phyloP scores from a whole-genome alignment of 2,888 invertebrate species.

The Barypeithes pellucidus region DNA sequence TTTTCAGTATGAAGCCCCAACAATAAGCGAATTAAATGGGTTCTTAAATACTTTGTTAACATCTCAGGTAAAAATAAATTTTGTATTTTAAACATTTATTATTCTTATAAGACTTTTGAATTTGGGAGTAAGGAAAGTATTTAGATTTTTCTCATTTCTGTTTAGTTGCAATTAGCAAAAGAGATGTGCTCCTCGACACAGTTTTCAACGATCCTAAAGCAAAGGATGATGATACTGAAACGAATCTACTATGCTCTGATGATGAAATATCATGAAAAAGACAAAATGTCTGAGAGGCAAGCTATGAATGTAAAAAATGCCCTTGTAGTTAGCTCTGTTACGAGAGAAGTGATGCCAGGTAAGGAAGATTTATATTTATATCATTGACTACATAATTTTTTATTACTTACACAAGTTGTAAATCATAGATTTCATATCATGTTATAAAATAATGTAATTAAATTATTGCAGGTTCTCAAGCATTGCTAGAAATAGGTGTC shows the following conservation, averaged over 20 bases:
- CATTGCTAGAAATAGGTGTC: constrained; percentile 76
- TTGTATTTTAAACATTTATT: background rate
- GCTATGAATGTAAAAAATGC: constrained; percentile 44
- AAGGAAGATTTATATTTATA: background rate
- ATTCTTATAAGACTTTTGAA: too few relatives aligned
- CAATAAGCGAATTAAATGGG: constrained; percentile 72
- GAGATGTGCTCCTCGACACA: constrained; percentile 74
- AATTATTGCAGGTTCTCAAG: constrained; percentile 69
- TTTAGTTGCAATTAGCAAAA: constrained; percentile 71
- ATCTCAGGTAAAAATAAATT: constrained; percentile 65
- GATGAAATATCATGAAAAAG: constrained; percentile 73
- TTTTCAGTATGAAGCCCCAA: constrained; percentile 73
- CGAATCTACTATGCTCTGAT: constrained; percentile 75
- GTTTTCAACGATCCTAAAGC: constrained; percentile 74
- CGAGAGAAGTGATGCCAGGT: constrained; percentile 58
- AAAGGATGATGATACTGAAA: constrained; percentile 74
- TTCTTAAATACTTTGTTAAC: constrained; percentile 72
- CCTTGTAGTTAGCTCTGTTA: constrained; percentile 49
- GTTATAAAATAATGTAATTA: background rate
- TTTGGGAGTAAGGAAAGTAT: too few relatives aligned
- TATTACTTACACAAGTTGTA: too few relatives aligned
- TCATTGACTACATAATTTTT: background rate
- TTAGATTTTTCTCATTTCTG: constrained; percentile 25
- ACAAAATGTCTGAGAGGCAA: constrained; percentile 60
- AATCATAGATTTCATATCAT: too few relatives aligned